phyloP scores from a whole-genome alignment of 2,888 invertebrate genomes.

The Trichopoda pennipes region DNA sequence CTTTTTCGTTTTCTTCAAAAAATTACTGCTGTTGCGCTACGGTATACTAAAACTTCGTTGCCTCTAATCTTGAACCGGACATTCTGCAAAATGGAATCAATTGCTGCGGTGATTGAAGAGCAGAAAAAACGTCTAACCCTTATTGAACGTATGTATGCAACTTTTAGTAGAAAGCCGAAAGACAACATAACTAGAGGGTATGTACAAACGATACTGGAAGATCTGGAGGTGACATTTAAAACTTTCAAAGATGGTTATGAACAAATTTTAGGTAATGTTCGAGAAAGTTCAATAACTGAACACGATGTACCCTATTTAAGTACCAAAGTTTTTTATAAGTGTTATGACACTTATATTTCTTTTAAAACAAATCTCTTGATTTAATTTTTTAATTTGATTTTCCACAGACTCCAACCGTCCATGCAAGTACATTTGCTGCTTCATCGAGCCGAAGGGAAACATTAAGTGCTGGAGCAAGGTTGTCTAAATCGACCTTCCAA shows the following conservation, averaged over 20 bases:
- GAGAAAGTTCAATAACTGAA: slow-evolving; percentile 35
- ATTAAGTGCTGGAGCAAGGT: slow-evolving; percentile 32
- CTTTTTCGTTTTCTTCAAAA: neutral
- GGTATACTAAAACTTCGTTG: neutral
- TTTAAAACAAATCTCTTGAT: slow-evolving; percentile 48
- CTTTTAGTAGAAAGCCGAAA: slow-evolving; percentile 2
- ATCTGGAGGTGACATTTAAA: slow-evolving; percentile 28
- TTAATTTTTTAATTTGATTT: slow-evolving; percentile 27
- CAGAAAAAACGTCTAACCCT: slow-evolving; percentile 20
- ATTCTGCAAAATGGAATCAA: slow-evolving; percentile 30
- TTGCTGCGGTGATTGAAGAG: slow-evolving; percentile 40
- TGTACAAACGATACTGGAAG: slow-evolving; percentile 4
- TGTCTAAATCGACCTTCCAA: slow-evolving; percentile 52
- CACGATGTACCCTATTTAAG: slow-evolving; percentile 30
- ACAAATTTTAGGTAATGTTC: slow-evolving; percentile 22
- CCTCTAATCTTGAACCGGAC: neutral
- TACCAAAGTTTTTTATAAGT: slow-evolving; percentile 23
- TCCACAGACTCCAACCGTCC: slow-evolving; percentile 38
- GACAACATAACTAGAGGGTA: slow-evolving; percentile 38
- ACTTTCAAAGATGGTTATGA: slow-evolving; percentile 55
- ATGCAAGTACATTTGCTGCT: slow-evolving; percentile 47
- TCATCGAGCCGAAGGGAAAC: slow-evolving; percentile 35
- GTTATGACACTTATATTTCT: slow-evolving; percentile 44
- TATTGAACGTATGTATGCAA: slow-evolving; percentile 20
- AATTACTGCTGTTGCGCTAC: slow-evolving; percentile 26